phyloP scores from a whole-genome alignment of 2,113 vertebrate species.

The Australoheros scitulus region DNA sequence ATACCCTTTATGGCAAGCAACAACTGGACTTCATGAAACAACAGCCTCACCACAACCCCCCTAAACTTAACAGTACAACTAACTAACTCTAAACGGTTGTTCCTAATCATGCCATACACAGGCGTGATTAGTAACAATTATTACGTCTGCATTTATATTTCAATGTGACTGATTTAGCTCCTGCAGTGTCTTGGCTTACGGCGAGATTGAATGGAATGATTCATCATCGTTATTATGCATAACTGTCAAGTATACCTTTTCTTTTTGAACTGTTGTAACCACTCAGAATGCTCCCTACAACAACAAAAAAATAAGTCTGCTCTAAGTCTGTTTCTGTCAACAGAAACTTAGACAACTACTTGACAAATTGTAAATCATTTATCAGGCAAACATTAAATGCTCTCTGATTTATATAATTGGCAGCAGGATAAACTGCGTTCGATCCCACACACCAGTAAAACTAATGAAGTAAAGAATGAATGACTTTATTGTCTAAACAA shows the following conservation, averaged over 20 bases:
- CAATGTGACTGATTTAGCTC: neutral
- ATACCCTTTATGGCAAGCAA: conserved; percentile 47
- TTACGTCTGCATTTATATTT: neutral
- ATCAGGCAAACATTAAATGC: neutral
- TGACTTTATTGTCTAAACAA: conserved; percentile 9
- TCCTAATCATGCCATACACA: no score
- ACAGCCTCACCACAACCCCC: neutral
- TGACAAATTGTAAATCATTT: neutral
- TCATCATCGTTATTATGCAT: neutral
- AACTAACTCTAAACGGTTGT: neutral
- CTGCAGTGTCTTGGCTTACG: neutral
- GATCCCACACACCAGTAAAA: neutral
- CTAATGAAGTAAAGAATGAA: conserved; percentile 1
- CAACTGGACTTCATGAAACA: conserved; percentile 35
- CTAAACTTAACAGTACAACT: neutral
- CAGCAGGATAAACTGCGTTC: neutral
- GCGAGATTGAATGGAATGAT: neutral
- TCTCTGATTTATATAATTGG: conserved; percentile 2
- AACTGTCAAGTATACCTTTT: neutral
- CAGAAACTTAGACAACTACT: neutral
- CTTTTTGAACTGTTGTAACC: neutral
- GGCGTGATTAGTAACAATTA: neutral
- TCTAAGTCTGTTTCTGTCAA: neutral
- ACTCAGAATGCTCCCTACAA: neutral
- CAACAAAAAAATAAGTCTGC: neutral